Percentiles rank a stretch among this genome's conserved stretches.
phyloP scores from a whole-genome alignment of 2,888 invertebrate genomes.

The Conistra vaccinii region DNA sequence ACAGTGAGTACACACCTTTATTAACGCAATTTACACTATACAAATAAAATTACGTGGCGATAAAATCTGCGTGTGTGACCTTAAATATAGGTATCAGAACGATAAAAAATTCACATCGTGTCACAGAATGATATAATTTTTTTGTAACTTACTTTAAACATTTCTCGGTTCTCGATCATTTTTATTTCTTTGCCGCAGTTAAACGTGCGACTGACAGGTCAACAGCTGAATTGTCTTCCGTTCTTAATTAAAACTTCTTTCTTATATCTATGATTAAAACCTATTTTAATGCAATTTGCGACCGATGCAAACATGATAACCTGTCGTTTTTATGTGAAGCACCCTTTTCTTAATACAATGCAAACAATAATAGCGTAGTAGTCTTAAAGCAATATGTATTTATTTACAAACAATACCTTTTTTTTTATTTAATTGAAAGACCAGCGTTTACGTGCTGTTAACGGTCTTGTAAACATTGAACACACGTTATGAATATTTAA shows the following conservation, averaged over 20 bases:
- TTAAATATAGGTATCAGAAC: not conserved
- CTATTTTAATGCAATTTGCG: conserved; percentile 31
- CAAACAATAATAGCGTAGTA: conserved; percentile 11
- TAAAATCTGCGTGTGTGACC: not conserved
- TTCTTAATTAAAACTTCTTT: conserved; percentile 31
- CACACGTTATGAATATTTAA: conserved; percentile 30
- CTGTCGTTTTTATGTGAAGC: conserved; percentile 25
- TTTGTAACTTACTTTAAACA: not conserved
- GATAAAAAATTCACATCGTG: too few relatives aligned
- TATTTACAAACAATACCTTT: conserved; percentile 35
- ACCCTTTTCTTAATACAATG: conserved; percentile 42
- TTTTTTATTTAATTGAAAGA: conserved; percentile 29
- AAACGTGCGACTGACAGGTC: conserved; percentile 27
- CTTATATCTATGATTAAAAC: too few relatives aligned
- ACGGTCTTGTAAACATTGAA: conserved; percentile 25
- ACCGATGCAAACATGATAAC: conserved; percentile 26
- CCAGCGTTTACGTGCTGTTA: conserved; percentile 36
- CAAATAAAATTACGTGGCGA: not conserved
- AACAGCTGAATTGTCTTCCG: conserved; percentile 25
- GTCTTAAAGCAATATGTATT: not conserved
- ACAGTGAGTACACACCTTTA: conserved; percentile 81
- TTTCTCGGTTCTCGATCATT: not conserved
- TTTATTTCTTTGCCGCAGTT: conserved; percentile 2
- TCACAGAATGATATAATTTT: too few relatives aligned
- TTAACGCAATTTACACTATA: not conserved